Conservation (phyloP, 2,797 vertebrate species). For the Pelobates cultripes region DNA sequence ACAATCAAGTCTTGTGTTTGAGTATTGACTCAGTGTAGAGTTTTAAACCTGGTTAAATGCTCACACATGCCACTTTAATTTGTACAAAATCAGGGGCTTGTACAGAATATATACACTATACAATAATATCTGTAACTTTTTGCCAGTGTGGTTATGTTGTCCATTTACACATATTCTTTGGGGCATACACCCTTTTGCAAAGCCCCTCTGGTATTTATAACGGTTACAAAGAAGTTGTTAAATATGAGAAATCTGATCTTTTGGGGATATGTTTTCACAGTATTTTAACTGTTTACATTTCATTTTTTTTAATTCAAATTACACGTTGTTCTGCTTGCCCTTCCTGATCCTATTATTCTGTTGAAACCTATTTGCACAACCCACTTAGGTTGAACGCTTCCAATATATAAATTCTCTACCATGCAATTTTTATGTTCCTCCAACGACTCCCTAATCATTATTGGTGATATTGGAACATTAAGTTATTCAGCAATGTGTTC, state of each 20-base stretch:
- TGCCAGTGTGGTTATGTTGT: background rate
- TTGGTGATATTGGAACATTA: too few species aligned
- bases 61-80: slow-evolving; percentile 14
- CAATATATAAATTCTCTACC: too few species aligned
- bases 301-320: too few species aligned
- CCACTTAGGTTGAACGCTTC: too few species aligned
- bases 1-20: slow-evolving; percentile 57
- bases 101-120: slow-evolving; percentile 32
- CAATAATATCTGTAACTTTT: slow-evolving; percentile 18
- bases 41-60: slow-evolving; percentile 25
- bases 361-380: too few species aligned
- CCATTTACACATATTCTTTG: background rate
- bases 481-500: too few species aligned
- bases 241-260: slow-evolving; percentile 36
- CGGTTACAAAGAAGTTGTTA: slow-evolving; percentile 9
- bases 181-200: background rate
- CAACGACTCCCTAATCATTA: too few species aligned
- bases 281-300: too few species aligned
- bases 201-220: background rate
- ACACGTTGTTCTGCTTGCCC: too few species aligned
- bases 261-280: too few species aligned
- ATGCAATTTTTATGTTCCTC: too few species aligned
- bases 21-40: slow-evolving; percentile 27
- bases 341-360: too few species aligned
- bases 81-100: slow-evolving; percentile 26